These are phyloP conservation scores for Caretta caretta DNA, from an alignment of 2,113 vertebrate genomes.

Conservation along the genomic window DNA sequence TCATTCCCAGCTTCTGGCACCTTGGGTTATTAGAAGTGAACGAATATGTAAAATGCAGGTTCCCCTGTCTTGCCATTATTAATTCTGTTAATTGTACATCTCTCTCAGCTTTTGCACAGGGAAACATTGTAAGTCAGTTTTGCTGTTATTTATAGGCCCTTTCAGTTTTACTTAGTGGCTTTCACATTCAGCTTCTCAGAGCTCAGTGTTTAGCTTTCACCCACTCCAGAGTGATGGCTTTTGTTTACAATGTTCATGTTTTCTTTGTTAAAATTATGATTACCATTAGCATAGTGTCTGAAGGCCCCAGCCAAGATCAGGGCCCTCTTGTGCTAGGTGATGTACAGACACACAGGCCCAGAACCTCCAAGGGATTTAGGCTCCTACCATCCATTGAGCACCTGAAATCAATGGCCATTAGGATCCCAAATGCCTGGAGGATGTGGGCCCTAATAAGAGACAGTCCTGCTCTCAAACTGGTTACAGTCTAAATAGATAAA, in stretches of 20 bases:
- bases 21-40: neutral
- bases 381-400: neutral
- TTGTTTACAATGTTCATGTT: neutral
- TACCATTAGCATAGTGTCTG: neutral
- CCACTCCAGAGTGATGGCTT: neutral
- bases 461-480: neutral
- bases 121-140: neutral
- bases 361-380: neutral
- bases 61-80: neutral
- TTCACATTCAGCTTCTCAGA: accelerated
- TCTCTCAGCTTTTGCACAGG: neutral
- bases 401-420: neutral
- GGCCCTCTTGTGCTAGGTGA: neutral
- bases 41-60: neutral
- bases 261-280: neutral
- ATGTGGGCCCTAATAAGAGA: neutral
- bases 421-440: neutral
- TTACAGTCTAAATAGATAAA: neutral
- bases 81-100: neutral
- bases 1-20: too few relatives aligned
- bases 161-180: neutral
- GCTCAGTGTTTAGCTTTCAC: neutral
- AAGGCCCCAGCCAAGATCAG: neutral
- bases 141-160: neutral
- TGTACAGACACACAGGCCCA: neutral